A percentile compares a stretch with the other conserved stretches of the same genome.
Evolutionary conservation across 1,140 invertebrate species (phyloP).

Genomic region (Neotoxoptera formosana): DNA sequence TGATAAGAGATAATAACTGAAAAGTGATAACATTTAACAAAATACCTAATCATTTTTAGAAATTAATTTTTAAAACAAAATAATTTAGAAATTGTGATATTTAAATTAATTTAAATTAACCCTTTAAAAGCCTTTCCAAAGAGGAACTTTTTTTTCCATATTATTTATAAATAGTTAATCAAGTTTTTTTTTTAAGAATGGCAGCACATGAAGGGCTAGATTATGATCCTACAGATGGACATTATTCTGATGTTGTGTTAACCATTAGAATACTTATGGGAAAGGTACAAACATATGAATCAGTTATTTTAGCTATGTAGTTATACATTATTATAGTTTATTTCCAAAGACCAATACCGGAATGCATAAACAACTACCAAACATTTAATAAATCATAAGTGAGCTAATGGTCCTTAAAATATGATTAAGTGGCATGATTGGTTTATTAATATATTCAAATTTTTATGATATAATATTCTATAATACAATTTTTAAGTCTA

Average conservation of each 20-base stretch:
- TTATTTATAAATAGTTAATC: neutral
- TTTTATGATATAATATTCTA: no score
- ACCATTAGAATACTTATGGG: constrained; percentile 51
- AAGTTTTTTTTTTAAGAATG: neutral
- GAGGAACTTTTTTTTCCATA: neutral
- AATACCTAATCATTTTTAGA: neutral
- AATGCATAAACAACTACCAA: neutral
- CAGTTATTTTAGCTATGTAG: neutral
- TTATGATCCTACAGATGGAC: constrained; percentile 37
- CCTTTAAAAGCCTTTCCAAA: neutral
- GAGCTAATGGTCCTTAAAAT: neutral
- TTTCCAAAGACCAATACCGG: neutral
- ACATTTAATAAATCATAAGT: neutral
- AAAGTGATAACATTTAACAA: neutral
- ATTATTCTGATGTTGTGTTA: constrained; percentile 52
- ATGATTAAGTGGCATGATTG: neutral
- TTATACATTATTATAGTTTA: neutral
- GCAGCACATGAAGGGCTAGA: constrained; percentile 21
- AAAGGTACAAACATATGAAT: constrained; percentile 15
- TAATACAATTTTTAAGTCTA: neutral
- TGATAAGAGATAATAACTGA: neutral
- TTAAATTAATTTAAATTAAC: neutral
- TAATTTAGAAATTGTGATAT: neutral
- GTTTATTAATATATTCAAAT: no score
- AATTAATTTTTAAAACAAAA: constrained; percentile 8